Base-by-base conservation (phyloP, 2,113 vertebrate species). In the Fulica atra region DNA sequence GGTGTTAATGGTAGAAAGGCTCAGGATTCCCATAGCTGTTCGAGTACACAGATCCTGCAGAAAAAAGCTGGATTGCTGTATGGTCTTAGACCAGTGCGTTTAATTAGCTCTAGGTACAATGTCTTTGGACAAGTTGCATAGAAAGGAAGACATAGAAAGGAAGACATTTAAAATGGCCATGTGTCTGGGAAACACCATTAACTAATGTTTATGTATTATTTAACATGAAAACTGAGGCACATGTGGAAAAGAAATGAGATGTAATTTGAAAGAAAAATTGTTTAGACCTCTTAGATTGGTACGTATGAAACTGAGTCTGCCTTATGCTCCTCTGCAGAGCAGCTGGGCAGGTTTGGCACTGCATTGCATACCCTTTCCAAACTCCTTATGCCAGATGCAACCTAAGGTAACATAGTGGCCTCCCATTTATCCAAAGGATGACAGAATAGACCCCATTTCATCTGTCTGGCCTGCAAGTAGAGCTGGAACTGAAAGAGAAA, bases 321-420 rank as follows among this genome's bases (percentile, higher is more conserved):
- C 17, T 81, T 76, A 9, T 24, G 36, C 16, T 79, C 13, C 46
- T 28, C 28, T 63, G 9, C 24, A 9, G 31, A 81, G 40, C 4
- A 16, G 31, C 26, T 69, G 44, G 44, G 18, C 17, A 14, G 18
- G 25, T 33, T 81, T 63, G 36, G 11, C 14, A 29, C 18, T 56
- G 38, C 51, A 44, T 35, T 69, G 36, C 40, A 61, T n/a, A 44
- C 35, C 26, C 11, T 85, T 4, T 66, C 19, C 16, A 8, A 28
- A 8, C 3, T 8, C 1, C 8, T 35, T 25, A 25, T 26, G 10
- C 46, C 28, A 56, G 44, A 21, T 1, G 2, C 5, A 71, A n/a
- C 15, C 25, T 59, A 20, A 53, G 51, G 38, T 51, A n/a, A 2
- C 21, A 12, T 9, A 29, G 14, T 1, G 4, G 26, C 15, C 33